phyloP scores from a whole-genome alignment of 2,113 vertebrate species.

The Pampusana beccarii region DNA sequence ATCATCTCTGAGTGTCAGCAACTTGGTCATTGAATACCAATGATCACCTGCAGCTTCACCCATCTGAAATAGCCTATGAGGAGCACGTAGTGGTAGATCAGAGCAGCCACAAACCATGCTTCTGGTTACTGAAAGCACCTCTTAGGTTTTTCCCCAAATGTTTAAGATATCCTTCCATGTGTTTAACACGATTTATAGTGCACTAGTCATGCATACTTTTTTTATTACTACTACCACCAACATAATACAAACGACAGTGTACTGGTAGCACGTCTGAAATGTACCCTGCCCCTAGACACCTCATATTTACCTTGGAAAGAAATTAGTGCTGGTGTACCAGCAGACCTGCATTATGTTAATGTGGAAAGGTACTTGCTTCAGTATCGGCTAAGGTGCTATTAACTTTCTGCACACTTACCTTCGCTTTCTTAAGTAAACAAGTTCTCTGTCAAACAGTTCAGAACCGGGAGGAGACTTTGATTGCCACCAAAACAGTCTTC shows the following conservation, averaged over 20 bases:
- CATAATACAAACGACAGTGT: accelerated
- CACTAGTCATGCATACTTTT: neutral
- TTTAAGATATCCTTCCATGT: neutral
- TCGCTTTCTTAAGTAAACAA: neutral
- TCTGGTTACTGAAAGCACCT: neutral
- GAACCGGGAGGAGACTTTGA: neutral
- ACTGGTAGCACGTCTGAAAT: neutral
- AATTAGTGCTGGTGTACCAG: neutral
- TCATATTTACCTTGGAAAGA: neutral
- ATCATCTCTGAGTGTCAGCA: neutral
- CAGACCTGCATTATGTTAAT: neutral
- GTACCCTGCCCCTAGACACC: neutral
- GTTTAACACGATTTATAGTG: neutral
- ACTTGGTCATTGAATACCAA: neutral
- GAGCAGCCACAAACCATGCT: neutral
- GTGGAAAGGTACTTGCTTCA: neutral
- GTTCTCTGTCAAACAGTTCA: neutral
- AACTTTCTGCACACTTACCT: neutral
- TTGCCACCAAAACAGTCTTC: neutral
- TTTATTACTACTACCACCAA: neutral
- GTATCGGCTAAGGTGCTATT: neutral
- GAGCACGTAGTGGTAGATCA: neutral
- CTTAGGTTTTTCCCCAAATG: neutral
- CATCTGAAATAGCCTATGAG: neutral
- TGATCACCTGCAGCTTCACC: neutral